Evolutionary conservation across 2,113 vertebrate genomes (phyloP), one percentile per base, ranked within the genome.

Genomic region (Neomonachus schauinslandi): DNA sequence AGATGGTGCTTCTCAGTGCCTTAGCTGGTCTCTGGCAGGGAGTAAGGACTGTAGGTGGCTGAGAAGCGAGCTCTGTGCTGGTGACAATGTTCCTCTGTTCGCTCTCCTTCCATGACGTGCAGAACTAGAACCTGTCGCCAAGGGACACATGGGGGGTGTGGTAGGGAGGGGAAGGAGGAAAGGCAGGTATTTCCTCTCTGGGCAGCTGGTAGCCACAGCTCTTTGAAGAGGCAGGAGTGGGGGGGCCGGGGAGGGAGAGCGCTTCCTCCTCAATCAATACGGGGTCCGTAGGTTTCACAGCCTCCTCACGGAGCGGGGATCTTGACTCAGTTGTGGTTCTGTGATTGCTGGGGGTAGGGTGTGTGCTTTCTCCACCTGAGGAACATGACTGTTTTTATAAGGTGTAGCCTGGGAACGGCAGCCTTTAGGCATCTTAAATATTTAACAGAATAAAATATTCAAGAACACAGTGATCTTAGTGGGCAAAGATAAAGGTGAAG

Each of bases 141-240:
- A 57, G 61, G 98, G 39, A 72, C 55, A 93, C 86, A 31, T 0
- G 24, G 46, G 57, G 74, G 92, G 80, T 90, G 87, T 90, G 74
- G 83, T 59, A 71, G 88, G 84, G 93, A 92, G 86, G 79, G 79
- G 91, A 94, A 80, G 69, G 86, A 28, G 36, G 31, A 92, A 92
- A 51, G 55, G 24, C 82, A 59, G 69, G 57, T 65, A 65, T 97
- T 94, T 96, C 95, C 87, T 95, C 80, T 71, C 59, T 2, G 5
- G 84, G 81, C 42, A 22, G 80, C 55, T 18, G 7, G 28, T 55
- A 63, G 61, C 63, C 82, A 24, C 63, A 82, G 39, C 33, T 79
- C 87, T 96, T 93, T 95, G 97, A 74, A 89, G 95, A 95, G 65
- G 80, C 24, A 49, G 87, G 61, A n/a, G 87, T 81, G 51, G 82